Percentiles rank a stretch among this genome's conserved stretches.
These are phyloP conservation scores for Ifrita kowaldi DNA, from an alignment of 2,113 vertebrate species.

Conservation along the genomic window DNA sequence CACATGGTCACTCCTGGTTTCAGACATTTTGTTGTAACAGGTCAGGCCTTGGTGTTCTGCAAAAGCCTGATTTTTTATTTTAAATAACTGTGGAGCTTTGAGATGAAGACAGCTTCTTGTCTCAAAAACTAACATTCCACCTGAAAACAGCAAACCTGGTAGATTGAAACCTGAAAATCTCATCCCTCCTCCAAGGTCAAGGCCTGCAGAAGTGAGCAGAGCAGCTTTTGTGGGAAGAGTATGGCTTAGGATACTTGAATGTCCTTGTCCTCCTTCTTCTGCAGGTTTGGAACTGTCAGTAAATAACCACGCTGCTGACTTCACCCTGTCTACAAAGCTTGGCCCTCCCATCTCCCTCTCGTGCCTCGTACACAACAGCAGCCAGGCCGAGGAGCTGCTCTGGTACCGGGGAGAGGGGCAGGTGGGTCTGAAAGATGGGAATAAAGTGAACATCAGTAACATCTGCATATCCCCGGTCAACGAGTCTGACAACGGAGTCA, in stretches of 20 bases:
- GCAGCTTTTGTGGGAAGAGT: background rate
- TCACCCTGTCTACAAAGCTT: background rate
- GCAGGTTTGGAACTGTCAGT: constrained; percentile 68
- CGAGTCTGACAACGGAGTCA: constrained; percentile 49
- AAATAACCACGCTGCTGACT: constrained; percentile 40
- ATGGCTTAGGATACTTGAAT: background rate
- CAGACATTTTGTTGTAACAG: background rate
- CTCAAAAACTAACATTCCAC: background rate
- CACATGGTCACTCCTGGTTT: background rate
- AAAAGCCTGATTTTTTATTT: background rate
- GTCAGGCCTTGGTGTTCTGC: background rate
- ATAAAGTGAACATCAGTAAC: constrained; percentile 71
- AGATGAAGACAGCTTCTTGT: background rate
- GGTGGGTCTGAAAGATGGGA: constrained; percentile 64
- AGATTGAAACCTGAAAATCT: background rate
- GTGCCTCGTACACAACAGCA: constrained; percentile 62
- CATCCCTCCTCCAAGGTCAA: background rate
- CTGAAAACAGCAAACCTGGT: background rate
- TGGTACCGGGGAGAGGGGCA: constrained; percentile 62
- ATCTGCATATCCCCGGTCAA: constrained; percentile 69
- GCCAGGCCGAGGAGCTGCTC: constrained; percentile 58
- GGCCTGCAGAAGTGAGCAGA: background rate
- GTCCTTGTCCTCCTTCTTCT: background rate
- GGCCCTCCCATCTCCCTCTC: constrained; percentile 24
- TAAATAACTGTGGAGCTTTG: background rate